Conservation (phyloP, 1,140 invertebrate genomes). For the Pomacea maculata region DNA sequence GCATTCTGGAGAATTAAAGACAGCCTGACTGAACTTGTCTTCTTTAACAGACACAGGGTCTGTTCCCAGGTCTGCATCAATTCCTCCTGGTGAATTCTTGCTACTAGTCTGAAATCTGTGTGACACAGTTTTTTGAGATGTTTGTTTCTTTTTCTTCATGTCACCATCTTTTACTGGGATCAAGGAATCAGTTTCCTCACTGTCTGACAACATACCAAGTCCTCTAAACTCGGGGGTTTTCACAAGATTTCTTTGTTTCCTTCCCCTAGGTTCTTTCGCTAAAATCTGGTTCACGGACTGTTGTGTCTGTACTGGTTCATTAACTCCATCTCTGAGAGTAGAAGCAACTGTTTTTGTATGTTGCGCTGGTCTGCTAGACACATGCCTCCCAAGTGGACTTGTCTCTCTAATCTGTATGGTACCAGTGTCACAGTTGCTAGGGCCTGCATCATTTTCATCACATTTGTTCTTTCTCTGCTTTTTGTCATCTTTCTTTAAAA, state of each 20-base stretch:
- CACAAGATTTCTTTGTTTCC: background rate
- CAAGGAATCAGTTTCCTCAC: background rate
- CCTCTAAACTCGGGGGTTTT: slow-evolving; percentile 26
- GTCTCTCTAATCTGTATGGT: background rate
- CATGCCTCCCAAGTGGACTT: background rate
- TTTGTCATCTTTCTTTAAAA: background rate
- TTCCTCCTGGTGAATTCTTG: no score
- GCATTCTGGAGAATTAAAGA: no score
- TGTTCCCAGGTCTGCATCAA: no score
- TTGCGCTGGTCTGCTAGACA: background rate
- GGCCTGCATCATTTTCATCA: background rate
- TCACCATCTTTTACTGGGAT: no score
- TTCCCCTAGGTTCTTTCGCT: background rate
- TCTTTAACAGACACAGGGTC: no score
- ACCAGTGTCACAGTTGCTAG: slow-evolving; percentile 21
- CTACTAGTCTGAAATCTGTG: no score
- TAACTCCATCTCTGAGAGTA: background rate
- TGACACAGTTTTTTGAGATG: background rate
- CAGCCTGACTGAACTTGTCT: no score
- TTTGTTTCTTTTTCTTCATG: background rate
- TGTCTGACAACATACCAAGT: slow-evolving; percentile 10
- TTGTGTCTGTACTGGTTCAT: background rate
- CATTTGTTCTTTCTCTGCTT: background rate
- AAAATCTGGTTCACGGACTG: background rate
- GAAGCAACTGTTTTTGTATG: background rate